Evolutionary conservation across 2,888 invertebrate species (phyloP).

Genomic region (Cheilosia variabilis): DNA sequence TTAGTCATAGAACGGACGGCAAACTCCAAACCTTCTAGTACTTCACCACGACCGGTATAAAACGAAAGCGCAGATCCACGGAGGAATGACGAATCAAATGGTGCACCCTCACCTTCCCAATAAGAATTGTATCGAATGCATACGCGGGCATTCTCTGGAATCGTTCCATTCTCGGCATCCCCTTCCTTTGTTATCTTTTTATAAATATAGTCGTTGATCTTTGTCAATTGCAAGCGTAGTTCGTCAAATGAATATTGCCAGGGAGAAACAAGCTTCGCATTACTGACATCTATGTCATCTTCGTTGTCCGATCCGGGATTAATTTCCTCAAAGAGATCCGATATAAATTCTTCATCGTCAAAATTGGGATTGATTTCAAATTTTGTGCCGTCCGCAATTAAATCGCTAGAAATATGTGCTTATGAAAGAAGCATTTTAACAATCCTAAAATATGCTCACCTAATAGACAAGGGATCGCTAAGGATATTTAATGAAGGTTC

Average conservation of each 20-base stretch:
- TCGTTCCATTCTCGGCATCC: constrained; percentile 67
- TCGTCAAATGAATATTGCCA: constrained; percentile 81
- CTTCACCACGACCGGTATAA: constrained; percentile 79
- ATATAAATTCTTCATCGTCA: constrained; percentile 77
- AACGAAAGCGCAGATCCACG: constrained; percentile 80
- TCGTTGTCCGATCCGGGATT: constrained; percentile 77
- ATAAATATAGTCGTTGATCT: constrained; percentile 78
- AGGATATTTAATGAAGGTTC: constrained; percentile 69
- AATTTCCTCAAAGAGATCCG: constrained; percentile 78
- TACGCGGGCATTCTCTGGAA: constrained; percentile 80
- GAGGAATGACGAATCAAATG: constrained; percentile 82
- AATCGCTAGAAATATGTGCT: constrained; percentile 75
- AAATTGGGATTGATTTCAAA: constrained; percentile 81
- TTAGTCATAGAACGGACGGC: constrained; percentile 91
- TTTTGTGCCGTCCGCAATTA: constrained; percentile 78
- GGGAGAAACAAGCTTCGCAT: constrained; percentile 78
- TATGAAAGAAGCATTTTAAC: not conserved
- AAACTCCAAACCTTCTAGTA: constrained; percentile 88
- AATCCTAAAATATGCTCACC: constrained; percentile 68
- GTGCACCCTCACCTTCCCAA: constrained; percentile 81
- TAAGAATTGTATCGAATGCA: constrained; percentile 82
- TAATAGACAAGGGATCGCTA: constrained; percentile 77
- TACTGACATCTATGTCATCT: constrained; percentile 75
- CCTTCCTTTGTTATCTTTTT: constrained; percentile 80
- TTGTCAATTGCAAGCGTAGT: constrained; percentile 79